These are phyloP conservation scores for Bufo bufo DNA, from an alignment of 2,113 vertebrate genomes.

Conservation along the genomic window DNA sequence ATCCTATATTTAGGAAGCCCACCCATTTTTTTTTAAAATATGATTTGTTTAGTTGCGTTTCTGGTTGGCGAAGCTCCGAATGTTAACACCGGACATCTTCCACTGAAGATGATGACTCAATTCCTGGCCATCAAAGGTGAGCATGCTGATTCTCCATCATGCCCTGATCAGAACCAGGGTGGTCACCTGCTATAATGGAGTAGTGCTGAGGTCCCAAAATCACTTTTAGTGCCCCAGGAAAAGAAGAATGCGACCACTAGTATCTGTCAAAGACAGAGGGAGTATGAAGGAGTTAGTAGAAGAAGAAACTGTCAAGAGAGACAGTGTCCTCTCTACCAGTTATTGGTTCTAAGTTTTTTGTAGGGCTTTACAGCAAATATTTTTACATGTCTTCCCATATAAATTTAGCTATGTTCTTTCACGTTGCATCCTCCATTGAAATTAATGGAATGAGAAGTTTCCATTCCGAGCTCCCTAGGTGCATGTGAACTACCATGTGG, in stretches of 20 bases:
- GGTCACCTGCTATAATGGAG: neutral
- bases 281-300: neutral
- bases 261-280: neutral
- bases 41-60: neutral
- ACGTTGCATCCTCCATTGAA: no score
- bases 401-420: neutral
- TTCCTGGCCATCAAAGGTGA: neutral
- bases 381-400: neutral
- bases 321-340: no score
- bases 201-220: neutral
- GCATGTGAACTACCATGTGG: neutral
- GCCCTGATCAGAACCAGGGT: neutral
- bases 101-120: neutral
- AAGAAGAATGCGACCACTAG: neutral
- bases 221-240: neutral
- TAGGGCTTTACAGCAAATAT: neutral
- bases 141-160: neutral
- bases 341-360: no score
- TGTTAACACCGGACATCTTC: neutral
- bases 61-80: neutral
- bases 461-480: neutral
- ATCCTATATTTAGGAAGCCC: constrained; percentile 26
- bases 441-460: neutral
- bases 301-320: neutral
- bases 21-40: neutral